Percentiles rank a stretch among this genome's conserved stretches.
These are phyloP conservation scores for Oriolus oriolus DNA, from an alignment of 2,113 vertebrate genomes.

Conservation along the genomic window DNA sequence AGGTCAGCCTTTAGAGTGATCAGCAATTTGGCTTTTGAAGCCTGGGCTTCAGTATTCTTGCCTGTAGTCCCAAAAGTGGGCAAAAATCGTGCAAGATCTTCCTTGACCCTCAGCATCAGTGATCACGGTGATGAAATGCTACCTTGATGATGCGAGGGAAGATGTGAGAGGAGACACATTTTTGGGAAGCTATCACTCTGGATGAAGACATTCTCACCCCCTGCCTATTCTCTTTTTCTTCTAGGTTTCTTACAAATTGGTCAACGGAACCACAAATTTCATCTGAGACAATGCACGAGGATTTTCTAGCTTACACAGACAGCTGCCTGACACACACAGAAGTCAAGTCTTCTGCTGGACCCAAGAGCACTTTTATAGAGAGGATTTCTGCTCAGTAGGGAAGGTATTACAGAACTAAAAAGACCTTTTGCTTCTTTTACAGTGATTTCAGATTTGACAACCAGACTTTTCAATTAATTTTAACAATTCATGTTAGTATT, in stretches of 20 bases:
- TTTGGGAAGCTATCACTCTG: not conserved
- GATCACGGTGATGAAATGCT: fast-evolving
- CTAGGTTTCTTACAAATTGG: not conserved
- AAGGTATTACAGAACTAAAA: not conserved
- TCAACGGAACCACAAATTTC: not conserved
- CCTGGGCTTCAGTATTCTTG: not conserved
- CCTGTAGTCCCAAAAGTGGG: not conserved
- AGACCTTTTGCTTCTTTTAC: not conserved
- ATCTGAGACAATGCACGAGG: not conserved
- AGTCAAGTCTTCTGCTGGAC: not conserved
- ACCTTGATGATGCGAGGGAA: not conserved
- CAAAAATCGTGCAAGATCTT: not conserved
- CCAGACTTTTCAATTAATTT: not conserved
- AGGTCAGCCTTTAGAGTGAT: not conserved
- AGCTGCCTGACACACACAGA: not conserved
- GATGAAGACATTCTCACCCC: not conserved
- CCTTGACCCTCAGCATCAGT: not conserved
- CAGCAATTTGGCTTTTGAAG: not conserved
- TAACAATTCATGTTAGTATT: not conserved
- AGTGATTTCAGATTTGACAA: not conserved
- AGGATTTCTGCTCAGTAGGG: not conserved
- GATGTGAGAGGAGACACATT: not conserved
- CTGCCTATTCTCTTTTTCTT: not conserved
- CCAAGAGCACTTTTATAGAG: not conserved
- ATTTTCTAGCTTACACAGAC: not conserved